Percentiles rank a stretch among this genome's conserved stretches.
phyloP scores from a whole-genome alignment of 2,888 invertebrate species.

The Brachyptera putata region DNA sequence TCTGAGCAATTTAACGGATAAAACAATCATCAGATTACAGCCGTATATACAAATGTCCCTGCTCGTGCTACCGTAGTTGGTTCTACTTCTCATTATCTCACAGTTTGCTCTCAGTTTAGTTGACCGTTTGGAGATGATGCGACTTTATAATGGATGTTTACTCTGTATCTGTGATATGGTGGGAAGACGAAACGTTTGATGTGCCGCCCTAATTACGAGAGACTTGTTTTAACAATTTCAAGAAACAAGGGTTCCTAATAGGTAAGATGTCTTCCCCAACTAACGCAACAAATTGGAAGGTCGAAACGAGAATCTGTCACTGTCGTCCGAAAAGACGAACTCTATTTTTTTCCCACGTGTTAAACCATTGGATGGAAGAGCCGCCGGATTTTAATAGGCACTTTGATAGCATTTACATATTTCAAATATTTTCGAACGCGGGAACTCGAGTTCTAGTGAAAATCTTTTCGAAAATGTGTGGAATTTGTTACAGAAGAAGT shows the following conservation, averaged over 20 bases:
- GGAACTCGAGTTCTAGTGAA: background rate
- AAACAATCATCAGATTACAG: too few species aligned
- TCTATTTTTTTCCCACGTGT: slow-evolving; percentile 1
- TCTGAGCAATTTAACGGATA: too few species aligned
- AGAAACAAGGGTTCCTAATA: slow-evolving; percentile 15
- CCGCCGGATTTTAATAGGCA: slow-evolving; percentile 6
- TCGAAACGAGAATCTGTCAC: slow-evolving; percentile 10
- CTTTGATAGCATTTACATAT: slow-evolving; percentile 10
- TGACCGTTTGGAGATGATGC: background rate
- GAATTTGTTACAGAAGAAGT: background rate
- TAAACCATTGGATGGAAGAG: background rate
- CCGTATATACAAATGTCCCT: too few species aligned
- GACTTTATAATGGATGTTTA: slow-evolving; percentile 9
- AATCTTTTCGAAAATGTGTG: slow-evolving; percentile 17
- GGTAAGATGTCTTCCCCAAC: slow-evolving; percentile 11
- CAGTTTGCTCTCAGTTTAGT: background rate
- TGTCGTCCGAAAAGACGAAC: background rate
- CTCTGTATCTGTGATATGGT: background rate
- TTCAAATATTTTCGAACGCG: background rate
- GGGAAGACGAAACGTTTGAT: background rate
- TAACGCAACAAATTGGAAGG: slow-evolving; percentile 16
- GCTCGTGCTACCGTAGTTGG: slow-evolving; percentile 1
- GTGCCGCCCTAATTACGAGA: slow-evolving; percentile 12
- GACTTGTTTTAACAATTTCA: slow-evolving; percentile 10
- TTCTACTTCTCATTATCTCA: slow-evolving; percentile 7